Evolutionary conservation across 2,888 invertebrate genomes (phyloP).

Genomic region (Caenorhabditis auriculariae): DNA sequence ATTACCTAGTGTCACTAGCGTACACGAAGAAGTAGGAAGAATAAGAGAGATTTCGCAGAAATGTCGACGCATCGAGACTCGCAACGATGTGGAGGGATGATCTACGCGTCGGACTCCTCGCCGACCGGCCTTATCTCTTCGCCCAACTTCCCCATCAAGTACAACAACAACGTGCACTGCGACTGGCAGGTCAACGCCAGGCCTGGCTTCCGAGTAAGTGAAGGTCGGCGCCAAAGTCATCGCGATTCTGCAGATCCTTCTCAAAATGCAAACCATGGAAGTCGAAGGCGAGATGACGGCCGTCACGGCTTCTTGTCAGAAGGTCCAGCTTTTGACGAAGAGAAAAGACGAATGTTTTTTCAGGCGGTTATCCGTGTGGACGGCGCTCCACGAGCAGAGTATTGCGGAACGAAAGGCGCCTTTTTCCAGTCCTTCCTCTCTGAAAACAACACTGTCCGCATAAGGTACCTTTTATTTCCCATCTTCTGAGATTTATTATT

Average conservation of each 20-base stretch:
- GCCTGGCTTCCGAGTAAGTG: conserved; percentile 23
- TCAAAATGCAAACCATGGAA: conserved; percentile 86
- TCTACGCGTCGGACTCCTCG: conserved; percentile 25
- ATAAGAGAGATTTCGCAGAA: conserved; percentile 4
- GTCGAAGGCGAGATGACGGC: conserved; percentile 76
- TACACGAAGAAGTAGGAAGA: conserved; percentile 1
- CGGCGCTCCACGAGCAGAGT: conserved; percentile 28
- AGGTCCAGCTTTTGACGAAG: too few relatives aligned
- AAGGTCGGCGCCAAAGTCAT: background rate
- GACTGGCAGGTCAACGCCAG: conserved; percentile 82
- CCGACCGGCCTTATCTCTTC: conserved; percentile 69
- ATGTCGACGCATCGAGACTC: conserved; percentile 15
- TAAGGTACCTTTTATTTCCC: conserved; percentile 14
- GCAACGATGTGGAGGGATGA: conserved; percentile 27
- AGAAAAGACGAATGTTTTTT: too few relatives aligned
- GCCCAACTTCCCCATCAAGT: conserved; percentile 86
- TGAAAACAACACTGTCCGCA: conserved; percentile 24
- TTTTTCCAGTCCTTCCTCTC: conserved; percentile 28
- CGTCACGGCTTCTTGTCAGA: conserved; percentile 40
- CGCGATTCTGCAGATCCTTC: conserved; percentile 72
- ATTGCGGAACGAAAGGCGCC: conserved; percentile 37
- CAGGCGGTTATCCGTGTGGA: conserved; percentile 38
- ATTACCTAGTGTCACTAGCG: background rate
- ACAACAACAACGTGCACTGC: conserved; percentile 82
- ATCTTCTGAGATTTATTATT: background rate